A percentile compares a stretch with the other conserved stretches of the same genome.
Conservation (phyloP, 2,797 vertebrate species). For the Discoglossus pictus region DNA sequence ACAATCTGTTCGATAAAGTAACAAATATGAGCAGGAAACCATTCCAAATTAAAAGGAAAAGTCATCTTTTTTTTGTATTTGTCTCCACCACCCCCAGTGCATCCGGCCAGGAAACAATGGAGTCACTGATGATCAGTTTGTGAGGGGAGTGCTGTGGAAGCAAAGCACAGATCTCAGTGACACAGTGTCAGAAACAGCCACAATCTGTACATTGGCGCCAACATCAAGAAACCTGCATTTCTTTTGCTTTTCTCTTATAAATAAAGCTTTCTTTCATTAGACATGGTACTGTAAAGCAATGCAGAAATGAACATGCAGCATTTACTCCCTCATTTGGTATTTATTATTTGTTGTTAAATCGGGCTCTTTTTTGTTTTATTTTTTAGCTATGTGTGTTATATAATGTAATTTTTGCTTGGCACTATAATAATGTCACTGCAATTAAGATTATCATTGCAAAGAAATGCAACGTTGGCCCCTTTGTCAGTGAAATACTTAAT, state of each 20-base stretch:
- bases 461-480: no score
- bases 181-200: slow-evolving; percentile 25
- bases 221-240: slow-evolving; percentile 42
- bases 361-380: no score
- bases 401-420: no score
- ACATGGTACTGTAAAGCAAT: background rate
- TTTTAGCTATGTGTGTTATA: no score
- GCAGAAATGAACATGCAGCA: slow-evolving; percentile 29
- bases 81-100: slow-evolving; percentile 43
- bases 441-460: no score
- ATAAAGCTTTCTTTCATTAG: slow-evolving; percentile 45
- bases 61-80: slow-evolving; percentile 40
- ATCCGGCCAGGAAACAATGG: slow-evolving; percentile 46
- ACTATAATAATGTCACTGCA: no score
- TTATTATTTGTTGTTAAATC: background rate
- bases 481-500: no score
- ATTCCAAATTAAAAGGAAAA: slow-evolving; percentile 10
- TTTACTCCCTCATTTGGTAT: no score
- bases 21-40: background rate
- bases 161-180: slow-evolving; percentile 14
- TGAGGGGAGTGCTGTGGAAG: slow-evolving; percentile 25
- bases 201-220: slow-evolving; percentile 35
- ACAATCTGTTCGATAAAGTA: slow-evolving; percentile 43
- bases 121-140: slow-evolving; percentile 42
- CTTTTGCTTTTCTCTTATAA: slow-evolving; percentile 15